Conservation (phyloP, 2,113 vertebrate species). For the Rhinolophus sinicus region DNA sequence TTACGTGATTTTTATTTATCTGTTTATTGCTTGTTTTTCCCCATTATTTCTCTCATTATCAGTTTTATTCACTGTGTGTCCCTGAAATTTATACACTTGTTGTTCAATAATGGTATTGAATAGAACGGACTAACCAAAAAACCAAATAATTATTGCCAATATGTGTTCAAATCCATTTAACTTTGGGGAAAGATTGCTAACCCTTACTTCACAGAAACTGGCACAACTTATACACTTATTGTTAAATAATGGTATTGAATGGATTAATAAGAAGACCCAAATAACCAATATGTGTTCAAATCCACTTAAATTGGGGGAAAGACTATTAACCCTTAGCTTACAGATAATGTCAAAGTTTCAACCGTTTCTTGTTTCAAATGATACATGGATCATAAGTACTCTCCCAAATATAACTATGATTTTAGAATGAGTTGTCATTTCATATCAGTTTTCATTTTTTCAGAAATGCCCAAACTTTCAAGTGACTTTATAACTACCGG, state of each 20-base stretch:
- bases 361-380: conserved; percentile 18
- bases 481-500: neutral
- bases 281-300: neutral
- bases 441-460: neutral
- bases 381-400: neutral
- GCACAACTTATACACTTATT: neutral
- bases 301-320: neutral
- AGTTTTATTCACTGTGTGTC: neutral
- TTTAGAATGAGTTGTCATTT: neutral
- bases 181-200: too few relatives aligned
- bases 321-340: neutral
- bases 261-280: neutral
- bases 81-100: neutral
- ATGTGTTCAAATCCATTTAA: too few relatives aligned
- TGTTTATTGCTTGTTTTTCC: neutral
- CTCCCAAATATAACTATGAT: neutral
- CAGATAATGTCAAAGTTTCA: neutral
- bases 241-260: neutral
- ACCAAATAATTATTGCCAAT: too few relatives aligned
- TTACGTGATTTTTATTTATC: neutral
- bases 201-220: too few relatives aligned
- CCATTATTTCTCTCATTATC: neutral
- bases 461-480: neutral
- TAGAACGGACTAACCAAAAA: neutral
- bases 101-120: neutral